Evolutionary conservation across 2,797 vertebrate species (phyloP).

Genomic region (Gorsachius magnificus): DNA sequence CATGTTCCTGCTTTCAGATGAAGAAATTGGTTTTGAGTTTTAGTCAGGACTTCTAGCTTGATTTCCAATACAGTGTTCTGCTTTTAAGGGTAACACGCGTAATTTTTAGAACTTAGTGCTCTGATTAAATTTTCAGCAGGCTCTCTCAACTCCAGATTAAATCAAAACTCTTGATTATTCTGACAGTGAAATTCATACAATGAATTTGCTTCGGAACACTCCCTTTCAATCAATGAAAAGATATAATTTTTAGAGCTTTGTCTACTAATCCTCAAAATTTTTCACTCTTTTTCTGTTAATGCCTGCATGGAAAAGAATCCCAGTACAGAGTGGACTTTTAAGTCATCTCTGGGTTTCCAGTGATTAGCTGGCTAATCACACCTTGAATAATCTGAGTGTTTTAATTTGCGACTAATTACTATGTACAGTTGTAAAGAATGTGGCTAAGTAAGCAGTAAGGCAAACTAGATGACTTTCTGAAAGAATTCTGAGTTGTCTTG

Average conservation of each 20-base stretch:
- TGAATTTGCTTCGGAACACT: not conserved
- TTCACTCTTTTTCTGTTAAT: not conserved
- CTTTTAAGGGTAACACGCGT: not conserved
- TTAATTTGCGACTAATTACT: not conserved
- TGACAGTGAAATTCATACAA: not conserved
- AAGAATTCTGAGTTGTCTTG: not conserved
- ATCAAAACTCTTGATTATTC: not conserved
- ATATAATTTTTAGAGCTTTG: not conserved
- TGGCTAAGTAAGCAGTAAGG: not conserved
- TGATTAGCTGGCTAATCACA: not conserved
- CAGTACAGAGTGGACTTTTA: not conserved
- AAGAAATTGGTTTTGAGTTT: not conserved
- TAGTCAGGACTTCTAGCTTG: not conserved
- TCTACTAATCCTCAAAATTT: not conserved
- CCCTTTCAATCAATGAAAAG: not conserved
- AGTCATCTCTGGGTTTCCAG: not conserved
- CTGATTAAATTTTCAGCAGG: not conserved
- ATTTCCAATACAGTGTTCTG: not conserved
- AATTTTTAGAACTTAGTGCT: not conserved
- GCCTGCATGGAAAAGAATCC: not conserved
- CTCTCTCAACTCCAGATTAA: not conserved
- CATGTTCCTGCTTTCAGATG: rapidly evolving
- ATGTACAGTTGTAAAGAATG: not conserved
- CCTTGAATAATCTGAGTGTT: not conserved
- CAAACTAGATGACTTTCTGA: not conserved